These are phyloP conservation scores for Marasmarcha lunaedactyla DNA, from an alignment of 2,888 invertebrate genomes.

Conservation along the genomic window DNA sequence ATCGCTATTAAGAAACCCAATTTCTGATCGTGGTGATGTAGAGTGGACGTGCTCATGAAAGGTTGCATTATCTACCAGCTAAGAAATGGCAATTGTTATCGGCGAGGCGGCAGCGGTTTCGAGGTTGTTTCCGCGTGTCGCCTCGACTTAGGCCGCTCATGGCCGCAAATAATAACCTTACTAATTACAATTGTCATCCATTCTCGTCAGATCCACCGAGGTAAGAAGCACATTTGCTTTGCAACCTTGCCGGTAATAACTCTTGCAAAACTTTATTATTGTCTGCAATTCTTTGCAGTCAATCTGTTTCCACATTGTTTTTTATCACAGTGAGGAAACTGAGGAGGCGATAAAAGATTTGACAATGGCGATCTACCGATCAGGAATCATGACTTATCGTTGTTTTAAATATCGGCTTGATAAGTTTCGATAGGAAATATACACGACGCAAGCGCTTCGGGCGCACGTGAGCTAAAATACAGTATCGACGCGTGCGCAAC, in stretches of 20 bases:
- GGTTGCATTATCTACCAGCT: conserved; percentile 50
- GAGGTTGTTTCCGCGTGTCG: conserved; percentile 50
- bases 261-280: too few species aligned
- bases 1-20: too few species aligned
- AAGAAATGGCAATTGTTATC: conserved; percentile 57
- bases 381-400: conserved; percentile 7
- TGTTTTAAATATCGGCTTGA: conserved; percentile 8
- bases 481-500: conserved; percentile 31
- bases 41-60: conserved; percentile 21
- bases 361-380: too few species aligned
- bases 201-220: conserved; percentile 3
- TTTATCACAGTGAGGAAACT: too few species aligned
- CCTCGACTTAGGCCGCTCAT: conserved; percentile 23
- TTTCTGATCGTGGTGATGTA: too few species aligned
- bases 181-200: conserved; percentile 29
- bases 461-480: conserved; percentile 29
- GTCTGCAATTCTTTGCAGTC: too few species aligned
- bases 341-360: too few species aligned
- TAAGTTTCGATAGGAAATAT: conserved; percentile 3
- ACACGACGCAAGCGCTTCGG: conserved; percentile 5
- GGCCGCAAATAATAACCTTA: conserved; percentile 32
- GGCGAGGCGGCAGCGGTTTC: conserved; percentile 28
- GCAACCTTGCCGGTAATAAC: too few species aligned
- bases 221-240: too few species aligned
- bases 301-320: too few species aligned